These are phyloP conservation scores for Carcina quercana DNA, from an alignment of 2,888 invertebrate species.

Conservation along the genomic window DNA sequence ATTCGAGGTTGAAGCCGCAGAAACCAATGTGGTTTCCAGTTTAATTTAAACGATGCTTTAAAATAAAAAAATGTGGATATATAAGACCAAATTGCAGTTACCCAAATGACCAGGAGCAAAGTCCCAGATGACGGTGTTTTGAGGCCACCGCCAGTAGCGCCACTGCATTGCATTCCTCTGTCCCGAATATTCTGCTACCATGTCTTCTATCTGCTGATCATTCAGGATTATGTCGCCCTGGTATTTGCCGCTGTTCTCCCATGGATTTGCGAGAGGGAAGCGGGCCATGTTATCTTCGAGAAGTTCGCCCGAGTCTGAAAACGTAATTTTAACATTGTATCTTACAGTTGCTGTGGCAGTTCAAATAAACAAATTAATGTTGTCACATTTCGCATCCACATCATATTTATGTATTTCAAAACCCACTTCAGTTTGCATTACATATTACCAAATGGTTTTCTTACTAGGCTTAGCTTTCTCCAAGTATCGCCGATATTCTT, in stretches of 20 bases:
- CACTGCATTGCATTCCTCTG: slow-evolving; percentile 33
- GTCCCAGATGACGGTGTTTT: slow-evolving; percentile 29
- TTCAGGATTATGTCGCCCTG: slow-evolving; percentile 43
- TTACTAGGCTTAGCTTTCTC: slow-evolving; percentile 32
- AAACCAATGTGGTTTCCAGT: too few relatives aligned
- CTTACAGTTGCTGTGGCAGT: background rate
- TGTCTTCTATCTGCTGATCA: slow-evolving; percentile 28
- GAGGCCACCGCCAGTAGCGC: slow-evolving; percentile 35
- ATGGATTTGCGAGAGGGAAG: slow-evolving; percentile 23
- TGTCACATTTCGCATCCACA: too few relatives aligned
- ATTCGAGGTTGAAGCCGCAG: too few relatives aligned
- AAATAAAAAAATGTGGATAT: too few relatives aligned
- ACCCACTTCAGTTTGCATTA: too few relatives aligned
- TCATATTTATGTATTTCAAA: too few relatives aligned
- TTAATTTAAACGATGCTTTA: too few relatives aligned
- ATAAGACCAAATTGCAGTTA: slow-evolving; percentile 12
- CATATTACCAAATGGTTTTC: slow-evolving; percentile 8
- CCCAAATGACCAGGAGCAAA: slow-evolving; percentile 24
- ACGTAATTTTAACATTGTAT: background rate
- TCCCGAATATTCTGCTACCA: slow-evolving; percentile 28
- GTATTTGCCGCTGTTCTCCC: slow-evolving; percentile 44
- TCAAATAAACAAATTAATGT: too few relatives aligned
- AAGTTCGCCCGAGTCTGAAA: slow-evolving; percentile 23
- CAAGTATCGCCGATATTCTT: slow-evolving; percentile 31
- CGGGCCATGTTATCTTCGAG: slow-evolving; percentile 22